Evolutionary conservation across 2,888 invertebrate genomes (phyloP), one percentile per base, ranked within the genome.

Genomic region (Ptychoptera contaminata): DNA sequence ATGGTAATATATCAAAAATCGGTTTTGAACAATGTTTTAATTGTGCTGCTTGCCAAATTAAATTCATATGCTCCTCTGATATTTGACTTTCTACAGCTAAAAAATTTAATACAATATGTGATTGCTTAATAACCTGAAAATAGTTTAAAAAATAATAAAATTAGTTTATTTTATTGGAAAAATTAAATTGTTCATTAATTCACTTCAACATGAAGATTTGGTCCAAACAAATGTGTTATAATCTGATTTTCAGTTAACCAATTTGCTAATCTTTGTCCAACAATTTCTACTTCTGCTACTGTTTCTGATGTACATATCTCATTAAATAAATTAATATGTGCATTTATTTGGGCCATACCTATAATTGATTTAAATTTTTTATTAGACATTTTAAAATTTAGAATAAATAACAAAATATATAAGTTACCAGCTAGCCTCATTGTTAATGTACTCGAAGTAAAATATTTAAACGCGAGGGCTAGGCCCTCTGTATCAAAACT

Each of bases 11-110:
- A 63, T 94, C 94, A 59, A 90, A 85, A 48, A 93, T 91, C 50
- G 92, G 91, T 55, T 91, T 83, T 1, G 91, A 84, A 60, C 93
- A 94, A 62, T 94, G 93, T 62, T 94, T 94, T 42, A 93, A 64
- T 62, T 93, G 93, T 1, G 92, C 90, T 0, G 93, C 90, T 52
- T 90, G 86, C 93, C 93, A 94, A 50, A 94, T 88, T 35, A 85
- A 74, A 59, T 92, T 90, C 53, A 94, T 79, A 55, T 94, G 91
- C 46, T 88, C 88, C 46, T 84, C 82, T 0, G 86, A 87, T 35
- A 94, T 82, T 52, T 87, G 77, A 36, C 87, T 85, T 64, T 93
- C 92, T 66, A 91, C 84, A 0, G 92, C 93, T 49, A 94, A 69
- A 63, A 93, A 91, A 63, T 90, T 91, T 41, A 93, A 69, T 50